A percentile compares a stretch with the other conserved stretches of the same genome.
phyloP scores from a whole-genome alignment of 2,888 invertebrate species.

The Callyntrura sp. region DNA sequence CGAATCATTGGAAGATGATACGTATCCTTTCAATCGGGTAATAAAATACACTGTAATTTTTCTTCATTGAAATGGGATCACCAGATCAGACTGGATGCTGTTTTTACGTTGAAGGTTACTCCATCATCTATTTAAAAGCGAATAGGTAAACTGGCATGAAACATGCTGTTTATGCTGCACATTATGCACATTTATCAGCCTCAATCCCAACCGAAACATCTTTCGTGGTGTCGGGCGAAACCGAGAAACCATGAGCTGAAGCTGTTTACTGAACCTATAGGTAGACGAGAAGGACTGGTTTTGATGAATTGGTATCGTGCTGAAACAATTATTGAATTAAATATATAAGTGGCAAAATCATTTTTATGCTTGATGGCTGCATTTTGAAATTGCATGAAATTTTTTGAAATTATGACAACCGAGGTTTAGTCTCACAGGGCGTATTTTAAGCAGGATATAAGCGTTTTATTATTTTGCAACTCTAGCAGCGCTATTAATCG shows the following conservation, averaged over 20 bases:
- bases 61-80: not conserved
- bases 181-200: not conserved
- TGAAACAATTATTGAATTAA: constrained; percentile 61
- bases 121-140: not conserved
- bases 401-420: not conserved
- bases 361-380: not conserved
- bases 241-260: not conserved
- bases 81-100: not conserved
- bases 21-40: not conserved
- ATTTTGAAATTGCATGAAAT: constrained; percentile 8
- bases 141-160: too few relatives aligned
- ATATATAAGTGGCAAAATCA: constrained; percentile 30
- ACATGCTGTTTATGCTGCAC: too few relatives aligned
- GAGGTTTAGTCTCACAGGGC: not conserved
- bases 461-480: not conserved
- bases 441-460: not conserved
- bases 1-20: not conserved
- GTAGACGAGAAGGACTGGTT: constrained; percentile 39
- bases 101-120: not conserved
- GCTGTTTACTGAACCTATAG: not conserved
- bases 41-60: not conserved
- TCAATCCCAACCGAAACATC: too few relatives aligned
- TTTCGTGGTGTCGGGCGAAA: not conserved
- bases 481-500: not conserved
- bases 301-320: constrained; percentile 59